Conservation (phyloP, 2,888 invertebrate species). For the Amphipyra berbera region DNA sequence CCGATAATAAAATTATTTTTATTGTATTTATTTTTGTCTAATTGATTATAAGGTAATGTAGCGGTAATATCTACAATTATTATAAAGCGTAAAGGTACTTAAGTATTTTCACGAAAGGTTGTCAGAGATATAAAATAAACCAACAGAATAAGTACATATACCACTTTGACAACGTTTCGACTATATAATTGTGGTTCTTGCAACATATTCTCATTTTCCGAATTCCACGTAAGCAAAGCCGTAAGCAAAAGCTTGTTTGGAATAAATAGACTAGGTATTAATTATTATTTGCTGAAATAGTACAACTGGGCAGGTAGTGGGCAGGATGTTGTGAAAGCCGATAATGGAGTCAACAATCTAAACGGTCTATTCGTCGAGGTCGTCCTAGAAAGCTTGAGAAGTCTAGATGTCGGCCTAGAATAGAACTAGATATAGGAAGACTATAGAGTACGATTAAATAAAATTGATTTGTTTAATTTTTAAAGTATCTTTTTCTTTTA, state of each 20-base stretch:
- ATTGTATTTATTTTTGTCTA: not conserved
- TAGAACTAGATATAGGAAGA: not conserved
- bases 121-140: no score
- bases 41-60: not conserved
- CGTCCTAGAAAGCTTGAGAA: slow-evolving; percentile 11
- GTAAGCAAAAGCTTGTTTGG: not conserved
- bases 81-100: no score
- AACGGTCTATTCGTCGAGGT: slow-evolving; percentile 24
- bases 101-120: no score
- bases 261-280: slow-evolving; percentile 12
- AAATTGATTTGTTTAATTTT: no score
- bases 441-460: no score
- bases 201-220: not conserved
- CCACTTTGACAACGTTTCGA: no score
- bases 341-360: slow-evolving; percentile 37
- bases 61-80: no score
- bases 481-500: no score
- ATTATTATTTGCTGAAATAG: slow-evolving; percentile 6
- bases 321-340: slow-evolving; percentile 38
- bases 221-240: not conserved
- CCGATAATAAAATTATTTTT: no score
- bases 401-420: not conserved
- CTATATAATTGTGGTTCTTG: not conserved
- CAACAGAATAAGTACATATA: no score
- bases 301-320: slow-evolving; percentile 6